Evolutionary conservation across 53 echinoderm and acorn worm genomes (phyloP).

Genomic region (Echinometra lucunter): DNA sequence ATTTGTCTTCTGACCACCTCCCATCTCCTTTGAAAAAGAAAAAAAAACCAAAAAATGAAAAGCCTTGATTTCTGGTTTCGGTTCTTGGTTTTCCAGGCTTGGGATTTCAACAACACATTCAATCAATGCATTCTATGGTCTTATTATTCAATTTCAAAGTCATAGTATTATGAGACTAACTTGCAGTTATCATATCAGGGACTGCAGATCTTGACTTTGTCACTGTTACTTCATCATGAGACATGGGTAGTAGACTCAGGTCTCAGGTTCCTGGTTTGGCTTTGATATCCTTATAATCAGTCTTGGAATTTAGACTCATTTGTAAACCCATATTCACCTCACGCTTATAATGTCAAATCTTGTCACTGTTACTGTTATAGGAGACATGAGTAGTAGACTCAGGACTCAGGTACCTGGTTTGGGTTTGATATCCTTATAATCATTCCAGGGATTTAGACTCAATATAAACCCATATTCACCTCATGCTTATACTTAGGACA

Average conservation of each 20-base stretch:
- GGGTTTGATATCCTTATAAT: too few species aligned
- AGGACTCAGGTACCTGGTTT: too few species aligned
- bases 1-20: too few species aligned
- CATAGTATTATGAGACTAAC: not conserved
- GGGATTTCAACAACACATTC: not conserved
- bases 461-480: too few species aligned
- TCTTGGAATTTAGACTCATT: not conserved
- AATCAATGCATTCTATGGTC: not conserved
- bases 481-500: too few species aligned
- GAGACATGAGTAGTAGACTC: too few species aligned
- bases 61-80: not conserved
- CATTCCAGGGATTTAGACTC: too few species aligned
- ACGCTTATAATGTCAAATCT: too few species aligned
- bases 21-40: too few species aligned
- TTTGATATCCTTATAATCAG: not conserved
- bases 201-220: not conserved
- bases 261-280: not conserved
- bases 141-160: too few species aligned
- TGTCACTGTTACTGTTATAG: too few species aligned
- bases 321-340: not conserved
- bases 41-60: too few species aligned
- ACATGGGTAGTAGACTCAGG: not conserved
- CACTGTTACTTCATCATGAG: not conserved
- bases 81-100: not conserved
- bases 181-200: not conserved